These are phyloP conservation scores for Alaudala cheleensis DNA, from an alignment of 2,113 vertebrate genomes.

Conservation along the genomic window DNA sequence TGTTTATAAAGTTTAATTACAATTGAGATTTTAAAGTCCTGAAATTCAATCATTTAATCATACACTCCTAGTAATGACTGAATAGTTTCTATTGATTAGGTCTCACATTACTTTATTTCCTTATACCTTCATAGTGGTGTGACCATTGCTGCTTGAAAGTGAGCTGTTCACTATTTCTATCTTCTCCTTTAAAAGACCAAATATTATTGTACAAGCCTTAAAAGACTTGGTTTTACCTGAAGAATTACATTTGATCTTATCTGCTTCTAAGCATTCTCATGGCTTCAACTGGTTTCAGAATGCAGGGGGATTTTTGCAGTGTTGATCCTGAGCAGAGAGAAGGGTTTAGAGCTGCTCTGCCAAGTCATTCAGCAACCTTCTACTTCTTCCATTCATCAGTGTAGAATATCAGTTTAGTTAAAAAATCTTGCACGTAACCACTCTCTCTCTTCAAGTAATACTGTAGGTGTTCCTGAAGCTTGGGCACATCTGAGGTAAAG, in stretches of 20 bases:
- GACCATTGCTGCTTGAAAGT: background rate
- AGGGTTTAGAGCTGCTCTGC: background rate
- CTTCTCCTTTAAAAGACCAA: background rate
- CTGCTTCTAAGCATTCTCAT: background rate
- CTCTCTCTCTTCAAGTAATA: too few relatives aligned
- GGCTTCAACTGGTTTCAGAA: background rate
- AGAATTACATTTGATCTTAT: background rate
- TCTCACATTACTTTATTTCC: background rate
- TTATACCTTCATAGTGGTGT: background rate
- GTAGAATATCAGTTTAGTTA: background rate
- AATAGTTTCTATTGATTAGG: background rate
- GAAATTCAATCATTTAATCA: background rate
- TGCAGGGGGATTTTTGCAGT: background rate
- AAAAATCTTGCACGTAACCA: background rate
- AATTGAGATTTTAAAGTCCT: background rate
- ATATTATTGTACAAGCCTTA: background rate
- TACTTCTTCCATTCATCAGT: background rate
- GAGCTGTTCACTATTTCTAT: background rate
- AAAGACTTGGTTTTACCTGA: background rate
- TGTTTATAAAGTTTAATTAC: background rate
- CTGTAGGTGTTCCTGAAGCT: background rate
- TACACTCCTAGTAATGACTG: background rate
- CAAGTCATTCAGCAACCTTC: background rate
- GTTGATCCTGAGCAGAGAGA: background rate
- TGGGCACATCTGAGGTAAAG: background rate